phyloP scores from a whole-genome alignment of 1,140 invertebrate genomes.

The Stegodyphus dumicola region DNA sequence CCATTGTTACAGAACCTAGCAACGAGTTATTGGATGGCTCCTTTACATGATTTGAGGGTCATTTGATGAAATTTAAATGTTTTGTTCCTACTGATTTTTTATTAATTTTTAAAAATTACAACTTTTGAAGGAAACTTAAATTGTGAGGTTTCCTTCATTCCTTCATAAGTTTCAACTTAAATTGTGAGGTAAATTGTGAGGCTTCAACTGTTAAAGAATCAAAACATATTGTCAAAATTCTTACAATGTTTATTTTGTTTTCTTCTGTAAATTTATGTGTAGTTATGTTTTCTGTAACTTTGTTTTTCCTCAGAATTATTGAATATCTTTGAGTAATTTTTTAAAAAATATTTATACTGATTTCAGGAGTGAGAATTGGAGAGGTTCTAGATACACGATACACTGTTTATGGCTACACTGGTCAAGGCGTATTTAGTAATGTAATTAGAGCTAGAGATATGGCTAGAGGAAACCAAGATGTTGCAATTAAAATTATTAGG shows the following conservation, averaged over 20 bases:
- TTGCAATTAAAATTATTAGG: conserved; percentile 99
- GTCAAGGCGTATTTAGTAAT: conserved; percentile 99
- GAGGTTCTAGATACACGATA: conserved; percentile 94
- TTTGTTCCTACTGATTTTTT: too few relatives aligned
- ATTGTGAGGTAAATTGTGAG: too few relatives aligned
- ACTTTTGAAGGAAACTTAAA: too few relatives aligned
- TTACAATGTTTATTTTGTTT: neutral
- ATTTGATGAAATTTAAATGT: too few relatives aligned
- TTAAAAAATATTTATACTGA: conserved; percentile 8
- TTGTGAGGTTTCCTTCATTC: too few relatives aligned
- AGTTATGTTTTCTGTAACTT: neutral
- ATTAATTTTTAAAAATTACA: too few relatives aligned
- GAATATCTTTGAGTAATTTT: neutral
- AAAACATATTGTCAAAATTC: neutral
- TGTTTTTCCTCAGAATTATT: neutral
- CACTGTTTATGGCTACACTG: conserved; percentile 95
- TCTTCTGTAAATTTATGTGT: neutral
- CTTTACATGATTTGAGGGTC: too few relatives aligned
- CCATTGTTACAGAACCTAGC: too few relatives aligned
- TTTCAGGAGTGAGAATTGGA: conserved; percentile 85
- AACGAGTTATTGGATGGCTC: too few relatives aligned
- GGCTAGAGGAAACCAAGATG: conserved; percentile 86
- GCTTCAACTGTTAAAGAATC: too few relatives aligned
- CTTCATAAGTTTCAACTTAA: too few relatives aligned
- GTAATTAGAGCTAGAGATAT: conserved; percentile 94